Evolutionary conservation across 2,113 vertebrate species (phyloP).

Genomic region (Bubo bubo): DNA sequence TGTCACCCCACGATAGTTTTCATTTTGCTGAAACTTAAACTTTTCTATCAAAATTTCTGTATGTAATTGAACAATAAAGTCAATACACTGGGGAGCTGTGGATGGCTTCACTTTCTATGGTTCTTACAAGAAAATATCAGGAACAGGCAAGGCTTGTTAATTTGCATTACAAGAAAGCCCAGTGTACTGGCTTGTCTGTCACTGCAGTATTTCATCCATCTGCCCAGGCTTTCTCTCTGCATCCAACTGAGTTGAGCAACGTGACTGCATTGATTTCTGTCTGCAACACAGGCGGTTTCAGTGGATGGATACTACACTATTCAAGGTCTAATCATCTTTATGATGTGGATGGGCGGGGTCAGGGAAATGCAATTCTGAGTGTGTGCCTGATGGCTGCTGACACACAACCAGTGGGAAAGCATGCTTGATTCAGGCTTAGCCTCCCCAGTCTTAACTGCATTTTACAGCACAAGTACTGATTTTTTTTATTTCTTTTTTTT

Average conservation of each 20-base stretch:
- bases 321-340: not conserved
- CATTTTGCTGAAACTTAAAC: not conserved
- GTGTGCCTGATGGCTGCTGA: not conserved
- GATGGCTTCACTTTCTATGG: not conserved
- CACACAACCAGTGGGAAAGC: not conserved
- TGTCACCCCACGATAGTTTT: not conserved
- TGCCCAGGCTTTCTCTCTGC: not conserved
- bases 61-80: not conserved
- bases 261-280: not conserved
- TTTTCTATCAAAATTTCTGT: not conserved
- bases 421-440: not conserved
- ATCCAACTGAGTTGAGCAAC: accelerated
- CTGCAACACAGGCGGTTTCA: not conserved
- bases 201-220: not conserved
- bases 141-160: not conserved
- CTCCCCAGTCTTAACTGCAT: not conserved
- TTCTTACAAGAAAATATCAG: not conserved
- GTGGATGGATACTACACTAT: not conserved
- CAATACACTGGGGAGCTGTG: not conserved
- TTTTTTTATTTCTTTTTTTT: not conserved
- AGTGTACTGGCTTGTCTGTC: not conserved
- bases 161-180: not conserved
- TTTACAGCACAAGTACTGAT: not conserved
- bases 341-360: not conserved
- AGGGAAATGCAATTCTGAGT: not conserved